These are phyloP conservation scores for Ochropleura leucogaster DNA, from an alignment of 2,888 invertebrate genomes.

Conservation along the genomic window DNA sequence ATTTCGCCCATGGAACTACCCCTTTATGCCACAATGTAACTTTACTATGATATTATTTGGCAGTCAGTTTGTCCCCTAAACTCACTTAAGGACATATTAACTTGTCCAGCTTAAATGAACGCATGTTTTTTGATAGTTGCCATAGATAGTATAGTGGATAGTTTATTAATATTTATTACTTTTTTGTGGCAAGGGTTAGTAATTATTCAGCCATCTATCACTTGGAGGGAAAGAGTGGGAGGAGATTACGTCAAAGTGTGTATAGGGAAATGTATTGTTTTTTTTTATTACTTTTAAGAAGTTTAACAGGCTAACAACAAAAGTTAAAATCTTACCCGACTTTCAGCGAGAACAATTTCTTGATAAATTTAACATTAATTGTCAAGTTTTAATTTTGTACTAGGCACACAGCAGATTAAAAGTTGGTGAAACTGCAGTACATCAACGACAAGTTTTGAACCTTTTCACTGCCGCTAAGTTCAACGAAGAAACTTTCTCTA, in stretches of 20 bases:
- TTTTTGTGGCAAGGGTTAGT: constrained; percentile 52
- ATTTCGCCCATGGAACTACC: not conserved
- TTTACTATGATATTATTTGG: not conserved
- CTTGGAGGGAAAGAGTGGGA: constrained; percentile 23
- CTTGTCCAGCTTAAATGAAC: constrained; percentile 10
- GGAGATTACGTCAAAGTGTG: constrained; percentile 22
- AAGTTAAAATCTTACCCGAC: not conserved
- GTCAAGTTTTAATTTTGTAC: constrained; percentile 7
- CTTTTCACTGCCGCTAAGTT: constrained; percentile 15
- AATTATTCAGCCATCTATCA: constrained; percentile 59
- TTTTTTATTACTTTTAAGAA: too few relatives aligned
- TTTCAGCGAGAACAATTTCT: not conserved
- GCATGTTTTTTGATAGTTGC: constrained; percentile 7
- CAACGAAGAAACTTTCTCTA: constrained; percentile 20
- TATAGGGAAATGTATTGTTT: not conserved
- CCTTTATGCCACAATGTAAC: not conserved
- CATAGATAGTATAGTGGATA: constrained; percentile 1
- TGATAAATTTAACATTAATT: not conserved
- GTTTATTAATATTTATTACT: constrained; percentile 59
- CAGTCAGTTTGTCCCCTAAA: not conserved
- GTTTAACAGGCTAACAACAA: not conserved
- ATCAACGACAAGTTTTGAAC: constrained; percentile 29
- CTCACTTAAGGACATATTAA: constrained; percentile 10
- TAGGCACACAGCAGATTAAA: not conserved
- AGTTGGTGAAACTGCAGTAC: constrained; percentile 31